Conservation (phyloP, 1,140 invertebrate genomes). For the Coptotermes formosanus region DNA sequence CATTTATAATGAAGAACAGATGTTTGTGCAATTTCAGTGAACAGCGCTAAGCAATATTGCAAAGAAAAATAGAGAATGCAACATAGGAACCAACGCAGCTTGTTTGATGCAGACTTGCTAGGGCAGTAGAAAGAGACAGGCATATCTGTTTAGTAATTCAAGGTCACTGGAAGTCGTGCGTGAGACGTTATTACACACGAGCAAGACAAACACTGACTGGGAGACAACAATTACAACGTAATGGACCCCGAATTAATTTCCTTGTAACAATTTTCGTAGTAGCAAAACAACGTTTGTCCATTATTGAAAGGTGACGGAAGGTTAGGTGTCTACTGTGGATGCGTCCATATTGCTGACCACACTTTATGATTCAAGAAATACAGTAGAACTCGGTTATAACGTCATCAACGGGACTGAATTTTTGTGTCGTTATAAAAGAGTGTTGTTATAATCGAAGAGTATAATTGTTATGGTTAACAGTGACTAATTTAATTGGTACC, state of each 20-base stretch:
- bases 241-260: slow-evolving; percentile 4
- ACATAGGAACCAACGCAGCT: background rate
- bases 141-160: background rate
- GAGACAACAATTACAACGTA: background rate
- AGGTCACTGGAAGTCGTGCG: background rate
- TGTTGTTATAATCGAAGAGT: too few species aligned
- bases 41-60: slow-evolving; percentile 14
- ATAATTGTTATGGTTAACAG: too few species aligned
- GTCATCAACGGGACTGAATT: too few species aligned
- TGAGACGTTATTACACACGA: background rate
- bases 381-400: too few species aligned
- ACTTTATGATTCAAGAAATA: too few species aligned
- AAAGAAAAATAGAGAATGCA: slow-evolving; percentile 16
- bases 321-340: background rate
- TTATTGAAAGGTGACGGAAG: background rate
- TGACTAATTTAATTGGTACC: too few species aligned
- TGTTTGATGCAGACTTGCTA: background rate
- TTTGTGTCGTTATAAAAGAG: too few species aligned
- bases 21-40: slow-evolving; percentile 3
- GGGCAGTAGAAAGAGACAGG: background rate
- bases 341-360: too few species aligned
- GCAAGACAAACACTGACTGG: background rate
- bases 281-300: background rate
- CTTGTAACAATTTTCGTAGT: background rate
- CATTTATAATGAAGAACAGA: background rate